These are phyloP conservation scores for Teleogryllus oceanicus DNA, from an alignment of 2,888 invertebrate species.

Conservation along the genomic window DNA sequence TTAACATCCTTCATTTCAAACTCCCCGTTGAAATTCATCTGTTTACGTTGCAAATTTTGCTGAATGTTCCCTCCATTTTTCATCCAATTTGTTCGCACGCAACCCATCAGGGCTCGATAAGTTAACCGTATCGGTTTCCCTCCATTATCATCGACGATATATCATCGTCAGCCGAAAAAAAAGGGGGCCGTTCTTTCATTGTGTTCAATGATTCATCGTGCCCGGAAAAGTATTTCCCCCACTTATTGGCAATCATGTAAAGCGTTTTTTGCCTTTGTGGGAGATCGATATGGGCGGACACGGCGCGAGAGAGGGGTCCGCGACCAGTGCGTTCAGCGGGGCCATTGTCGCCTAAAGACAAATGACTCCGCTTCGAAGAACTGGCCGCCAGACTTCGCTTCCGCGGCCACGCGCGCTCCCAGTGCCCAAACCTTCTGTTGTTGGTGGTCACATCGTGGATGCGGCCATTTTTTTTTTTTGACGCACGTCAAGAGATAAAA, in stretches of 20 bases:
- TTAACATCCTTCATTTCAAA: too few species aligned
- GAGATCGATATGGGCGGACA: neutral
- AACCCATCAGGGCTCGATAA: neutral
- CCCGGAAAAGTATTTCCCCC: neutral
- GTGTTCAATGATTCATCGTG: neutral
- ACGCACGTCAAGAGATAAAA: too few species aligned
- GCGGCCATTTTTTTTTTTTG: too few species aligned
- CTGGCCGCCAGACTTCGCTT: neutral
- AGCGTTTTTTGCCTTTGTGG: neutral
- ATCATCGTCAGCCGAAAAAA: neutral
- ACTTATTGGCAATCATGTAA: constrained; percentile 11
- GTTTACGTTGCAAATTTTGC: too few species aligned
- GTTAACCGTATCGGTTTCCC: neutral
- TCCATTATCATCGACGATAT: neutral
- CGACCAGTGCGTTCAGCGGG: neutral
- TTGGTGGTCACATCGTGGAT: too few species aligned
- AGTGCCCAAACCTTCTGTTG: too few species aligned
- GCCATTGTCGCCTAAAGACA: neutral
- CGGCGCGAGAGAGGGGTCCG: neutral
- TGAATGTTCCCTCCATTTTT: neutral
- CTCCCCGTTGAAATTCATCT: too few species aligned
- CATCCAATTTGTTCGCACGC: neutral
- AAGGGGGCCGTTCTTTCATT: neutral
- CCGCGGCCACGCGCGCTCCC: too few species aligned
- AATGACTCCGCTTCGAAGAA: neutral